Evolutionary conservation across 2,113 vertebrate species (phyloP).

Genomic region (Speoplatyrhinus poulsoni): DNA sequence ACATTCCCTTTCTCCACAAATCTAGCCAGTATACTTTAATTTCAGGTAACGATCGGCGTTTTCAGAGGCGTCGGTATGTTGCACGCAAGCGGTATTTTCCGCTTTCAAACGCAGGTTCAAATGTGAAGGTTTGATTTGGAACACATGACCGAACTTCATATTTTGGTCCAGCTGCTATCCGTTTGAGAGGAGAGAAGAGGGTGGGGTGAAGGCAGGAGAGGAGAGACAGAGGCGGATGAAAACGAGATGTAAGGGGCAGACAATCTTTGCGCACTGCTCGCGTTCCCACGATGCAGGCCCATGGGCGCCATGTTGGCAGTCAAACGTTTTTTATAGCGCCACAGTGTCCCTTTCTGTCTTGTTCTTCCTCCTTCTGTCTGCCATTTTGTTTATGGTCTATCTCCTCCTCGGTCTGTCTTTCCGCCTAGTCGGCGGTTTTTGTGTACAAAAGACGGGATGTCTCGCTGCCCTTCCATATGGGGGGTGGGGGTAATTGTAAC

Average conservation of each 20-base stretch:
- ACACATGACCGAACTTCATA: conserved; percentile 63
- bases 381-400: not conserved
- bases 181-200: conserved; percentile 38
- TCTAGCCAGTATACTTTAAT: not conserved
- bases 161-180: conserved; percentile 46
- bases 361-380: conserved; percentile 1
- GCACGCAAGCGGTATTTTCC: conserved; percentile 35
- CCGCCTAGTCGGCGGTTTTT: not conserved
- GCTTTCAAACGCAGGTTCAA: conserved; percentile 13
- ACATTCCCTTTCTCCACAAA: no score
- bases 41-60: conserved; percentile 5
- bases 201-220: not conserved
- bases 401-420: conserved; percentile 1
- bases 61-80: conserved; percentile 7
- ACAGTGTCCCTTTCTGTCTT: conserved; percentile 35
- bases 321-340: conserved; percentile 30
- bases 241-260: conserved; percentile 61
- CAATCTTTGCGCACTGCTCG: not conserved
- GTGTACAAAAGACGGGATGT: not conserved
- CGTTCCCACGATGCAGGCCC: conserved; percentile 26
- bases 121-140: conserved; percentile 55
- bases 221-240: not conserved
- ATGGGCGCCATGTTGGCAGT: conserved; percentile 53
- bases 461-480: conserved; percentile 37
- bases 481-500: conserved; percentile 39